Evolutionary conservation across 64 coral and sea anemone species (phyloP).

Genomic region (Acropora tenuis): DNA sequence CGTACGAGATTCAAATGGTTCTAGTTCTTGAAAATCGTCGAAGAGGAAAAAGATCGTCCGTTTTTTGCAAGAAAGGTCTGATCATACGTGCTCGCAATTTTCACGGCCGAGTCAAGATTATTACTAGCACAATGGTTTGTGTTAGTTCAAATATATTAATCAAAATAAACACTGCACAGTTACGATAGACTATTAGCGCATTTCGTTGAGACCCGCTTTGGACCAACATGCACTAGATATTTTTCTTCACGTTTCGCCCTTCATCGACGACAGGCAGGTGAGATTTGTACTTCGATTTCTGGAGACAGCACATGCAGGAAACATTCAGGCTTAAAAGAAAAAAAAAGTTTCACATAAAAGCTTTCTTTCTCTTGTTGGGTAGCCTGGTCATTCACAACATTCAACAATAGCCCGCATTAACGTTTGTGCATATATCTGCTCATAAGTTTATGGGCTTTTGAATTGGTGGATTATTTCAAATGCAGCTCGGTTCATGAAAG

Average conservation of each 20-base stretch:
- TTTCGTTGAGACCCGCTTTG: too few relatives aligned
- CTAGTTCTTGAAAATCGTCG: not conserved
- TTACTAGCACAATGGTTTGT: not conserved
- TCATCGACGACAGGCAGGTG: not conserved
- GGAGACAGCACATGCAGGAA: too few relatives aligned
- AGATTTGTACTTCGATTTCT: too few relatives aligned
- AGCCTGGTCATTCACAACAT: conserved; percentile 26
- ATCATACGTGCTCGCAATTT: too few relatives aligned
- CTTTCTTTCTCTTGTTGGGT: conserved; percentile 31
- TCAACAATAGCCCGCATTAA: conserved; percentile 23
- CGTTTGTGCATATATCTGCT: conserved; percentile 1
- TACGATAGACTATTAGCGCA: too few relatives aligned
- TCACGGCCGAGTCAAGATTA: too few relatives aligned
- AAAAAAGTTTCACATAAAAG: not conserved
- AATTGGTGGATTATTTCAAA: not conserved
- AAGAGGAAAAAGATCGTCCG: not conserved
- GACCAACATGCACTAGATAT: too few relatives aligned
- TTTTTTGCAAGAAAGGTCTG: too few relatives aligned
- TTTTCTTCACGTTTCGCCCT: not conserved
- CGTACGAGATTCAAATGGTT: not conserved
- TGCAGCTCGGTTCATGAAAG: too few relatives aligned
- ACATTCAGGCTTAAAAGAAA: too few relatives aligned
- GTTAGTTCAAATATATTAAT: not conserved
- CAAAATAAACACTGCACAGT: too few relatives aligned
- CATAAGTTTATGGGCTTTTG: not conserved